A percentile compares a stretch with the other conserved stretches of the same genome.
Evolutionary conservation across 2,888 invertebrate species (phyloP).

Genomic region (Adela reaumurella): DNA sequence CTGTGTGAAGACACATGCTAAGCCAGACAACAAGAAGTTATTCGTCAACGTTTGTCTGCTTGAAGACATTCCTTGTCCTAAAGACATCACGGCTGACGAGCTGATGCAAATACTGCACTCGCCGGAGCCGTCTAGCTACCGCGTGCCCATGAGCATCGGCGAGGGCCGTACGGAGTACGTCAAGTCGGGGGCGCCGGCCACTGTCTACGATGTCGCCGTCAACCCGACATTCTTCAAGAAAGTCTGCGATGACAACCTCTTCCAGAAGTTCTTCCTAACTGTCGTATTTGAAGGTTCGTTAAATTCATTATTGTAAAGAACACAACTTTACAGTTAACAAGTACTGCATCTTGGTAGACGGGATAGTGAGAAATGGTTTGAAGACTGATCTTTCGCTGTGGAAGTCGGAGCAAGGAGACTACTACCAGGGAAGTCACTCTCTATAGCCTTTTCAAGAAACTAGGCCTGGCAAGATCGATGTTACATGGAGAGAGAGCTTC

Average conservation of each 20-base stretch:
- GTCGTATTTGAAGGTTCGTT: constrained; percentile 81
- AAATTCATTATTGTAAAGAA: too few relatives aligned
- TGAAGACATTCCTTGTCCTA: constrained; percentile 69
- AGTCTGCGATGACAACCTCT: constrained; percentile 65
- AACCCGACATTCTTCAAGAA: constrained; percentile 75
- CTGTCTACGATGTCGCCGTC: constrained; percentile 81
- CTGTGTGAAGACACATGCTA: constrained; percentile 72
- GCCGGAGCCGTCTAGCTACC: constrained; percentile 66
- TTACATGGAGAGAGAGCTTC: too few relatives aligned
- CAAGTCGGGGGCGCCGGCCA: constrained; percentile 69
- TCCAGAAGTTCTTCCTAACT: constrained; percentile 75
- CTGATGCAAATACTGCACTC: constrained; percentile 65
- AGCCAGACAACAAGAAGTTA: constrained; percentile 64
- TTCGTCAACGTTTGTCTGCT: constrained; percentile 86
- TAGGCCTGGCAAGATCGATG: too few relatives aligned
- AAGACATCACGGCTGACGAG: constrained; percentile 68
- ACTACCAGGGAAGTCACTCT: too few relatives aligned
- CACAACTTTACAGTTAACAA: too few relatives aligned
- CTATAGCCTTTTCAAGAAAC: too few relatives aligned
- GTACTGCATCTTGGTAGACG: too few relatives aligned
- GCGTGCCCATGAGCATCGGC: constrained; percentile 89
- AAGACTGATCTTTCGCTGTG: too few relatives aligned
- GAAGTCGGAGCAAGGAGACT: too few relatives aligned
- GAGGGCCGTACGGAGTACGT: constrained; percentile 74
- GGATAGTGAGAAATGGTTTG: too few relatives aligned